Base-by-base conservation (phyloP, 2,888 invertebrate genomes). In the Eremobia ochroleuca region DNA sequence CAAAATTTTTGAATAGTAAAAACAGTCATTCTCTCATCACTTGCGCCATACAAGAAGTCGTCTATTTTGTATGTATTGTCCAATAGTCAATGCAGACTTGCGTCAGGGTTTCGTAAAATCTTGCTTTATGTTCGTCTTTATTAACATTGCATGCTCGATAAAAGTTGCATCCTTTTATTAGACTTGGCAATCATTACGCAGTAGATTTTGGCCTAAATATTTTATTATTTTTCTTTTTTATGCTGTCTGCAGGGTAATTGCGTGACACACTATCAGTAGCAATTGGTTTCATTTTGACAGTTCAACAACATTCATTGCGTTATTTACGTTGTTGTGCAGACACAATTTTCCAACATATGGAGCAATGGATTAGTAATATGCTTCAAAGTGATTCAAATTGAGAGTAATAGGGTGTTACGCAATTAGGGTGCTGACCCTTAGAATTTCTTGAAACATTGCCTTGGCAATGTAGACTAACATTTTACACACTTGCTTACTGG, bases 21-120 rank as follows among this genome's bases (percentile, higher is more conserved):
- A 64, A 43, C 58, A 3, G 1, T 18, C 25, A 4, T 59, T 21
- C 11, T 55, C 78, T 77, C 31, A 37, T 64, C 4, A 72, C 83
- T 88, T 86, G 73, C 46, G 5, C 68, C 73, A 3, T 3, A 52
- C 71, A 46, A 34, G 4, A 70, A 87, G 69, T 87, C 83, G 82
- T 90, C 85, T 88, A 90, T 90, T 91, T 88, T 89, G 83, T 87
- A 76, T 83, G 83, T 85, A 90, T 90, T 88, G 89, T 90, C 62
- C 71, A 68, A 72, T 78, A 76, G 69, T 88, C 81, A 84, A 83
- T 76, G 81, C 64, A 65, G 31, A 49, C 74, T 82, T 78, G 70
- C 83, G 79, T 77, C 88, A 87, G 70, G 40, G 83, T 87, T 86
- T 87, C 75, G 81, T 85, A 81, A 87, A 79, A 49, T 61, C 86